Conservation (phyloP, 2,113 vertebrate species). For the Tringa solitaria region DNA sequence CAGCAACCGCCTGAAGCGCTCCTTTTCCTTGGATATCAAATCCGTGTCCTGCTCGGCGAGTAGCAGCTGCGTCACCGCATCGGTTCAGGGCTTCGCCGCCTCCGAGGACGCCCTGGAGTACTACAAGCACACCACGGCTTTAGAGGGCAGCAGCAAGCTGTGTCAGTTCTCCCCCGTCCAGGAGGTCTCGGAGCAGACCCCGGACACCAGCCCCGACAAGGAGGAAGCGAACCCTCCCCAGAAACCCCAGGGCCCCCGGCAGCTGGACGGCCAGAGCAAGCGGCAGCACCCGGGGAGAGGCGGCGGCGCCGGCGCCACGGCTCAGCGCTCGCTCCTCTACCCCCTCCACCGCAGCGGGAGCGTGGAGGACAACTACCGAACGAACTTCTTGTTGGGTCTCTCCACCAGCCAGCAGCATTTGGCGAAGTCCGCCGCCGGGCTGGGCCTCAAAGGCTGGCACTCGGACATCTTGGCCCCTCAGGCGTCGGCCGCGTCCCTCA, state of each 20-base stretch:
- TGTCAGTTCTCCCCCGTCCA: constrained; percentile 93
- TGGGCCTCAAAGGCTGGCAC: constrained; percentile 91
- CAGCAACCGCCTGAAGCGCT: constrained; percentile 85
- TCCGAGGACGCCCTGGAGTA: constrained; percentile 75
- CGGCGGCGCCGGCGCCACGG: background rate
- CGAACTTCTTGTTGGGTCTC: constrained; percentile 83
- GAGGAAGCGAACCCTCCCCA: constrained; percentile 68
- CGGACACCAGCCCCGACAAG: constrained; percentile 83
- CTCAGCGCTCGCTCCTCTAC: constrained; percentile 60
- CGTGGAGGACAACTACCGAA: constrained; percentile 80
- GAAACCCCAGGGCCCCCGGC: constrained; percentile 17
- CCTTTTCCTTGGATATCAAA: constrained; percentile 94
- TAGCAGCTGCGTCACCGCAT: background rate
- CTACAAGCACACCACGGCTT: constrained; percentile 75
- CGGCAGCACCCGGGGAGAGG: constrained; percentile 56
- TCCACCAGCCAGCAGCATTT: constrained; percentile 89
- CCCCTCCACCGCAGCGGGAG: constrained; percentile 87
- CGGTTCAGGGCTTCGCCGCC: constrained; percentile 67
- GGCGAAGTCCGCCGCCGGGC: constrained; percentile 68
- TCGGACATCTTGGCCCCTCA: constrained; percentile 88
- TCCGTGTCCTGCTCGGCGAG: constrained; percentile 71
- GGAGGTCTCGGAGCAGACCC: constrained; percentile 91
- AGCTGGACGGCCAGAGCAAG: constrained; percentile 50
- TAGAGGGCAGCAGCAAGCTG: constrained; percentile 80
- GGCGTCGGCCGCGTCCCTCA: constrained; percentile 75